Evolutionary conservation across 2,888 invertebrate genomes (phyloP), one percentile per base, ranked within the genome.

Genomic region (Monochamus alternatus): DNA sequence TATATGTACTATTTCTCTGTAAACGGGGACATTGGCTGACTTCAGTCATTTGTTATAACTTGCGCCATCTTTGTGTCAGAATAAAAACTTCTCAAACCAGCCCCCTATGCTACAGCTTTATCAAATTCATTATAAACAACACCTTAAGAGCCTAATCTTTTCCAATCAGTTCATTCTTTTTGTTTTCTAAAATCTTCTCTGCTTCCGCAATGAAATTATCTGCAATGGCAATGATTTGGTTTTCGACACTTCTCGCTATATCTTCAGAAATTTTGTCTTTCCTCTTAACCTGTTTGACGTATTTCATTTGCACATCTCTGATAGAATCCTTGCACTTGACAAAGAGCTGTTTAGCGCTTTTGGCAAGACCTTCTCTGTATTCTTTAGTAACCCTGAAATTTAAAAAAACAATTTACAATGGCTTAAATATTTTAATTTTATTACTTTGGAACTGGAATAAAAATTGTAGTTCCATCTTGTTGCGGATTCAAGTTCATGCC

Each of bases 401-500:
- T 80, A 80, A 75, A 69, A 64, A 63, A 74, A 60, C 59, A 63
- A 55, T 10, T 31, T 74, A 52, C 2, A 38, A 14, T 59, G 31
- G 59, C 1, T 12, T 58, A 9, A 14, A 58, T 14, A 9, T 58
- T 32, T 10, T n/a, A 62, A 14, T 38, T 32, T 62, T 5, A 14
- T 58, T 90, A 94, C 94, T 97, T 97, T 10, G 98, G 97, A 81
- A 97, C 92, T 52, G 96, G 95, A 69, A 98, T 91, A 88, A 93
- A 98, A 65, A 98, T 89, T 2, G 95, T 96, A 1, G 96, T 97
- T 31, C 97, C 97, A 87, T 98, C 98, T 88, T 97, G 97, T 87
- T 98, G 98, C 0, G 98, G 97, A 90, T 96, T 98, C 73, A 98
- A 89, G 88, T 97, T 97, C 91, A 98, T 92, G 9, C 97, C 97